phyloP scores from a whole-genome alignment of 1,140 invertebrate genomes.

The Cotesia typhae region DNA sequence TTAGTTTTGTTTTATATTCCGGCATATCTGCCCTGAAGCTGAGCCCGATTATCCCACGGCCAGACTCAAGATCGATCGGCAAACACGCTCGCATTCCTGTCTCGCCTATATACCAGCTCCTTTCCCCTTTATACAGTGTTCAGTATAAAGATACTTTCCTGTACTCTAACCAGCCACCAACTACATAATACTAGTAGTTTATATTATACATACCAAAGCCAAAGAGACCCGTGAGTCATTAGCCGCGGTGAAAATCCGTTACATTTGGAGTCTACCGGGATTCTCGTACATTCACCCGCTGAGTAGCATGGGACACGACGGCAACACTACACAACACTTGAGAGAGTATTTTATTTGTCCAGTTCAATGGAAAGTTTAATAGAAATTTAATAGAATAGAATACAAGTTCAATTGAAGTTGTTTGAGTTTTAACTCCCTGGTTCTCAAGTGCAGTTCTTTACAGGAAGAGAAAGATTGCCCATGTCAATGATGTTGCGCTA shows the following conservation, averaged over 20 bases:
- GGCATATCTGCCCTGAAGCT: not conserved
- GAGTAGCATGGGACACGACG: not conserved
- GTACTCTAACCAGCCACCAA: not conserved
- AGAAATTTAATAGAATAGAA: not conserved
- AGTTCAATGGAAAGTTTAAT: too few relatives aligned
- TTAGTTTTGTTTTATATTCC: not conserved
- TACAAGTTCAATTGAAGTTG: too few relatives aligned
- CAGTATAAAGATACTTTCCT: conserved; percentile 6
- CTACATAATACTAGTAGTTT: not conserved
- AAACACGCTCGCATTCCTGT: conserved; percentile 29
- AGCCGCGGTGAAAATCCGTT: conserved; percentile 35
- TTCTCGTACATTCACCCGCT: conserved; percentile 34
- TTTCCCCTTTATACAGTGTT: not conserved
- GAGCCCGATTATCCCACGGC: conserved; percentile 7
- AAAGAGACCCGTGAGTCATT: conserved; percentile 32
- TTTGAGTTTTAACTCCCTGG: too few relatives aligned
- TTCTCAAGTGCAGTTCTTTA: not conserved
- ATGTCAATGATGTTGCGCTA: conserved; percentile 1
- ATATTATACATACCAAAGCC: not conserved
- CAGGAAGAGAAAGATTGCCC: conserved; percentile 22
- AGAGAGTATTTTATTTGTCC: not conserved
- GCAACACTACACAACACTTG: not conserved
- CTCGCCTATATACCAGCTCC: conserved; percentile 7
- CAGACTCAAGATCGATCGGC: conserved; percentile 20
- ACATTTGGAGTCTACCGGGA: conserved; percentile 29